These are phyloP conservation scores for Cepaea hortensis DNA, from an alignment of 2,888 invertebrate genomes.

Conservation along the genomic window DNA sequence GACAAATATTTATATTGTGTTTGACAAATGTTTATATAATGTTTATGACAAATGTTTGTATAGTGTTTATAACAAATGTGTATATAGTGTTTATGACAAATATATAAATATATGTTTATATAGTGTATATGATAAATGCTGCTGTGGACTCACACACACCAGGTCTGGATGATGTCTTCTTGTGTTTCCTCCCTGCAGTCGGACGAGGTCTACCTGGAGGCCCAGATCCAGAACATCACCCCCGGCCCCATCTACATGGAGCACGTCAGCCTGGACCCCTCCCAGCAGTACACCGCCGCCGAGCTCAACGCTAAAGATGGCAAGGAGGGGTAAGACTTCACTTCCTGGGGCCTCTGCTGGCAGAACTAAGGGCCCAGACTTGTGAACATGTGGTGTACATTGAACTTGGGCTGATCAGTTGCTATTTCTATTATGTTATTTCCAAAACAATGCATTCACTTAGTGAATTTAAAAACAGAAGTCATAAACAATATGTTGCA, in stretches of 20 bases:
- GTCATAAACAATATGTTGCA: too few relatives aligned
- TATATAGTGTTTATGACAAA: neutral
- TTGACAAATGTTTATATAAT: neutral
- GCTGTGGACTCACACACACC: neutral
- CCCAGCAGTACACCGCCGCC: slow-evolving; percentile 86
- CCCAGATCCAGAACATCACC: slow-evolving; percentile 94
- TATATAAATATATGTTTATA: neutral
- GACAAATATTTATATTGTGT: neutral
- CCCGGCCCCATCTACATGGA: slow-evolving; percentile 94
- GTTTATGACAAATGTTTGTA: neutral
- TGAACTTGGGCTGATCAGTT: too few relatives aligned
- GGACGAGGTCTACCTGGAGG: slow-evolving; percentile 85
- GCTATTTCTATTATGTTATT: too few relatives aligned
- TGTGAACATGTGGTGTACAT: too few relatives aligned
- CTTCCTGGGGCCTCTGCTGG: neutral
- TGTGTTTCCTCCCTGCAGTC: slow-evolving; percentile 76
- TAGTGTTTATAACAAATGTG: neutral
- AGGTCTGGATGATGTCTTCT: neutral
- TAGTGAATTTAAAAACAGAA: too few relatives aligned
- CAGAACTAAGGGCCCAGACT: neutral
- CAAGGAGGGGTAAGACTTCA: slow-evolving; percentile 60
- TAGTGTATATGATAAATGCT: neutral
- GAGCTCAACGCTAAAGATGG: slow-evolving; percentile 72
- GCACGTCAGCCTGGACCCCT: slow-evolving; percentile 94
- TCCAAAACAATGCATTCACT: too few relatives aligned